These are phyloP conservation scores for Cydia strobilella DNA, from an alignment of 1,140 invertebrate species.

Conservation along the genomic window DNA sequence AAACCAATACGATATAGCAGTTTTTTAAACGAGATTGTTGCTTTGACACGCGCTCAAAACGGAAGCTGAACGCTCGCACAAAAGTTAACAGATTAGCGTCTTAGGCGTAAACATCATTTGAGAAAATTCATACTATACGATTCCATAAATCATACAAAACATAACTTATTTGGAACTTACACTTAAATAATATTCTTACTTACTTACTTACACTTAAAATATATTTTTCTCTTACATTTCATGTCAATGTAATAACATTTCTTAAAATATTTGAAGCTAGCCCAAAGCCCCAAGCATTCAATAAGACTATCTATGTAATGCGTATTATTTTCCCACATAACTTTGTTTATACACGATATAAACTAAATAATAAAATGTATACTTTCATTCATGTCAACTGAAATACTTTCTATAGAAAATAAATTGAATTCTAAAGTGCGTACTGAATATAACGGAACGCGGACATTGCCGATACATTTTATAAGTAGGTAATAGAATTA, in stretches of 20 bases:
- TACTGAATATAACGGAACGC: constrained; percentile 1
- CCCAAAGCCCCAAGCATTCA: constrained; percentile 66
- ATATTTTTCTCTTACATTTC: constrained; percentile 40
- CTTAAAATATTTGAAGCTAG: constrained; percentile 60
- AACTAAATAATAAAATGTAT: constrained; percentile 45
- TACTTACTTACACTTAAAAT: constrained; percentile 38
- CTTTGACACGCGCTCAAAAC: too few relatives aligned
- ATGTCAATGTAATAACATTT: constrained; percentile 52
- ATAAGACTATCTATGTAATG: constrained; percentile 71
- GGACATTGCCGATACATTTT: constrained; percentile 15
- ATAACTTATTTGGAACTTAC: constrained; percentile 41
- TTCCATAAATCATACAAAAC: constrained; percentile 38
- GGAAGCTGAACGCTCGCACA: too few relatives aligned
- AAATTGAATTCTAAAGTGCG: constrained; percentile 20
- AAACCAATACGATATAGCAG: too few relatives aligned
- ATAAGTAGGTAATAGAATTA: constrained; percentile 33
- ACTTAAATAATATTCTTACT: constrained; percentile 42
- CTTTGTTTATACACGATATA: constrained; percentile 52
- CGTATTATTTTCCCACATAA: constrained; percentile 74
- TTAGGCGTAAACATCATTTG: too few relatives aligned
- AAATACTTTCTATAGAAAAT: constrained; percentile 25
- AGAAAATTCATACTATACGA: too few relatives aligned
- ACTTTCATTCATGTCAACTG: constrained; percentile 38
- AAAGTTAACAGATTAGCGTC: too few relatives aligned
- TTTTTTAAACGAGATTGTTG: too few relatives aligned